Conservation (phyloP, 2,888 invertebrate species). For the Drosophila imparisetae region DNA sequence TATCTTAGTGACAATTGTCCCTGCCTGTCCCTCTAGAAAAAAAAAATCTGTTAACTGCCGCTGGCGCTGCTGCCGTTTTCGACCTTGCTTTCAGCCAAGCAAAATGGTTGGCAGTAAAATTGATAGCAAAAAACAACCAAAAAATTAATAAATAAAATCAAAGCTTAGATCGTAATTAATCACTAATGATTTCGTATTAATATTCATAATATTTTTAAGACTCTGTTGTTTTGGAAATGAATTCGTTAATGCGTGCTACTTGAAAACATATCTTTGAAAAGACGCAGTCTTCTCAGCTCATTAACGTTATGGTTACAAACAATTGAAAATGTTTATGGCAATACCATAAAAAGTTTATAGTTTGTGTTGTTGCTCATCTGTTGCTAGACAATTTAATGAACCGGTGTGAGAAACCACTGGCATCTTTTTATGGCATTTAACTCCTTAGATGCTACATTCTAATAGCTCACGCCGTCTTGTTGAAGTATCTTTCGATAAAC, state of each 20-base stretch:
- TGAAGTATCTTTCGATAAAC: constrained; percentile 33
- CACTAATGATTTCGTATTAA: constrained; percentile 23
- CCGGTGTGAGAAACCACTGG: constrained; percentile 52
- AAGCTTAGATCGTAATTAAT: constrained; percentile 28
- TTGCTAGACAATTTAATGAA: constrained; percentile 42
- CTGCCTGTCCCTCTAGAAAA: constrained; percentile 21
- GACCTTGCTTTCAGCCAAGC: constrained; percentile 30
- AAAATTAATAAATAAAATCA: neutral
- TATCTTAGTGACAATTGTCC: constrained; percentile 63
- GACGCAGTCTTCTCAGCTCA: constrained; percentile 32
- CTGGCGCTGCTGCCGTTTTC: constrained; percentile 36
- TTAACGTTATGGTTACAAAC: constrained; percentile 30
- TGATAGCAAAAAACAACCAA: neutral
- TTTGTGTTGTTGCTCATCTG: constrained; percentile 38
- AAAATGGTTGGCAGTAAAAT: constrained; percentile 37
- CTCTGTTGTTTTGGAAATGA: constrained; percentile 1
- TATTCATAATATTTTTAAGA: constrained; percentile 16
- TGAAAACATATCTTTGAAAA: constrained; percentile 27
- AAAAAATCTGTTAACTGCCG: constrained; percentile 41
- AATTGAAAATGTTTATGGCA: constrained; percentile 40
- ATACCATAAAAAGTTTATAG: constrained; percentile 55
- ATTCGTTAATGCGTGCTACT: constrained; percentile 26
- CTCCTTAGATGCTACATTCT: constrained; percentile 19
- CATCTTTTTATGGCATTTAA: constrained; percentile 48
- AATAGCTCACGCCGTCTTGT: constrained; percentile 39